A percentile compares a stretch with the other conserved stretches of the same genome.
Conservation (phyloP, 2,888 invertebrate genomes). For the Ferrisia virgata region DNA sequence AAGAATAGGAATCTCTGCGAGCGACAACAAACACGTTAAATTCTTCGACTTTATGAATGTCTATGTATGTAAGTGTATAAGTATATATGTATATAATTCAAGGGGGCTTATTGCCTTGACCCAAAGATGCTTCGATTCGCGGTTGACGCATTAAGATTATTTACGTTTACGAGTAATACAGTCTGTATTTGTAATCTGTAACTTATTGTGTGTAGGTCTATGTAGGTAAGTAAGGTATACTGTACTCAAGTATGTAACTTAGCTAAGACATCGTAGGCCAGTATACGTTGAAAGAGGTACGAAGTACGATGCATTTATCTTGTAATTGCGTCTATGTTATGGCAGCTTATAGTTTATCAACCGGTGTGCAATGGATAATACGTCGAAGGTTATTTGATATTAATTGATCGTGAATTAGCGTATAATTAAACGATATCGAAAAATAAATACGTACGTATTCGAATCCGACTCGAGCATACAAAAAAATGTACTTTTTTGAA, state of each 20-base stretch:
- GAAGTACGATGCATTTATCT: background rate
- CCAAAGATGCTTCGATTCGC: conserved; percentile 8
- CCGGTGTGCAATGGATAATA: background rate
- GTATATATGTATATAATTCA: no score
- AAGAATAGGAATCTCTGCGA: background rate
- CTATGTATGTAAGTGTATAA: no score
- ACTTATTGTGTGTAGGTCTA: background rate
- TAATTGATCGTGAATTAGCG: background rate
- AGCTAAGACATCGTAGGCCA: background rate
- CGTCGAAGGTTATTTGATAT: background rate
- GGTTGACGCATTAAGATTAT: conserved; percentile 9
- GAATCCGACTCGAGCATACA: background rate
- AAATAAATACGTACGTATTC: background rate
- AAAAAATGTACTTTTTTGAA: no score
- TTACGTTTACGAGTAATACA: background rate
- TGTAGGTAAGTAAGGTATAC: no score
- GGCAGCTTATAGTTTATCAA: conserved; percentile 7
- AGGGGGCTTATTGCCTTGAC: background rate
- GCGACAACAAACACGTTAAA: background rate
- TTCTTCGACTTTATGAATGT: no score
- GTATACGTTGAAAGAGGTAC: no score
- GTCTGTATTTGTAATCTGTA: no score
- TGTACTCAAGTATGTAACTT: no score
- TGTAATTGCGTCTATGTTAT: background rate
- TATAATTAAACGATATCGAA: background rate